Evolutionary conservation across 2,113 vertebrate species (phyloP), one percentile per base, ranked within the genome.

Genomic region (Crypturellus undulatus): DNA sequence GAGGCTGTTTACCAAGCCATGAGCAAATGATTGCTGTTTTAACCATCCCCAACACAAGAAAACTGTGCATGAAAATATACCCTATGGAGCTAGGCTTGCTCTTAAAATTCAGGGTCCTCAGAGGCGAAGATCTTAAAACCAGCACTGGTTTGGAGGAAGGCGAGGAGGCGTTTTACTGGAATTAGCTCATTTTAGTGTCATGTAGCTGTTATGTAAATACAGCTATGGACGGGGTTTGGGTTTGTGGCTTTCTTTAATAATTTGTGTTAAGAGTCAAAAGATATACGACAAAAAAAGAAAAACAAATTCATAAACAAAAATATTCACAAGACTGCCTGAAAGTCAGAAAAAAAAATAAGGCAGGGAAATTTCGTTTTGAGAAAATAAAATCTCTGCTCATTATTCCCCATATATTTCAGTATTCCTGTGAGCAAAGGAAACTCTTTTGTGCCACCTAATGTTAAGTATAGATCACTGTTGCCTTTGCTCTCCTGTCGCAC

Each of bases 391-490:
- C 87, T 91, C 88, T 42, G 83, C 59, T 89, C 9, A 14, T 43
- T 75, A 7, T 56, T 87, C 79, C 77, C 64, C 47, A 5, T 81
- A 2, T 38, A 77, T 92, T 75, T 76, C 87, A 83, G 84, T 43
- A 26, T 69, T 52, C 49, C 71, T 95, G 80, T 3, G n/a, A 91
- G 94, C 89, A 56, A 91, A 94, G 60, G 92, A 97, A 96, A 97
- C 94, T 94, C 94, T 96, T 97, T 97, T 96, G 95, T 97, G 96
- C 96, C 97, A 96, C 95, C 97, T 97, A 97, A 97, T 96, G 97
- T 97, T 96, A 95, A 96, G 60, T 32, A 68, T 51, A 63, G 90
- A 90, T 95, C 94, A 97, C 89, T 97, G 94, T 97, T 96, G 87
- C 77, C 54, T 17, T 79, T 19, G 54, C 90, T 67, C 51, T 0